Percentiles rank a stretch among this genome's conserved stretches.
Evolutionary conservation across 2,113 vertebrate genomes (phyloP).

Genomic region (Panurus biarmicus): DNA sequence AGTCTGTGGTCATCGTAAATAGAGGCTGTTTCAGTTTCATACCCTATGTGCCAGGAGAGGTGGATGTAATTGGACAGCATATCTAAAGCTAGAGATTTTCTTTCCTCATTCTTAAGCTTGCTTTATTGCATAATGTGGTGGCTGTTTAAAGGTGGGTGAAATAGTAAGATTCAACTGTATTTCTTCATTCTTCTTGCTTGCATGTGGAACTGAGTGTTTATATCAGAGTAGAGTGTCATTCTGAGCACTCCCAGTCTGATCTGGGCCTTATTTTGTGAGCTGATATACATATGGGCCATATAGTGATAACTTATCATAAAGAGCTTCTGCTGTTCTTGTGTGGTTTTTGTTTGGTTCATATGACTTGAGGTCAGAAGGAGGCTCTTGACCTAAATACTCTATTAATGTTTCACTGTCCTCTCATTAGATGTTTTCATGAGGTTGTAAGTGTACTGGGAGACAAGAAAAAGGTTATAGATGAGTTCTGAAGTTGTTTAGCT

Average conservation of each 20-base stretch:
- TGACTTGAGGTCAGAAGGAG: not conserved
- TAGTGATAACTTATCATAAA: not conserved
- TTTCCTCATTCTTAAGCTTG: not conserved
- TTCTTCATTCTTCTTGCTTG: not conserved
- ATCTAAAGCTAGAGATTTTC: not conserved
- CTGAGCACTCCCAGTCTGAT: not conserved
- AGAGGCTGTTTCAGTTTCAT: not conserved
- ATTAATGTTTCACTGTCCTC: not conserved
- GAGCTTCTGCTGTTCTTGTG: not conserved
- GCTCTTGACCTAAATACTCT: not conserved
- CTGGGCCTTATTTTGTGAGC: not conserved
- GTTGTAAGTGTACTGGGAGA: not conserved
- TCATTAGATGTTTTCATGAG: not conserved
- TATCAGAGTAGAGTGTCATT: not conserved
- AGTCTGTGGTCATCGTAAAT: not conserved
- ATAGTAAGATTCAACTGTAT: not conserved
- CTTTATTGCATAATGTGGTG: not conserved
- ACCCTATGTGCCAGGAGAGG: not conserved
- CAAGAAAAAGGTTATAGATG: not conserved
- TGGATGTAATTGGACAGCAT: not conserved
- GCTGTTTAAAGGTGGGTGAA: not conserved
- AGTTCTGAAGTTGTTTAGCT: conserved; percentile 37
- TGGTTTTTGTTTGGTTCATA: not conserved
- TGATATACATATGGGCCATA: not conserved
- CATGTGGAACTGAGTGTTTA: not conserved